Percentiles rank a stretch among this genome's conserved stretches.
Evolutionary conservation across 2,113 vertebrate species (phyloP).

Genomic region (Neoarius graeffei): DNA sequence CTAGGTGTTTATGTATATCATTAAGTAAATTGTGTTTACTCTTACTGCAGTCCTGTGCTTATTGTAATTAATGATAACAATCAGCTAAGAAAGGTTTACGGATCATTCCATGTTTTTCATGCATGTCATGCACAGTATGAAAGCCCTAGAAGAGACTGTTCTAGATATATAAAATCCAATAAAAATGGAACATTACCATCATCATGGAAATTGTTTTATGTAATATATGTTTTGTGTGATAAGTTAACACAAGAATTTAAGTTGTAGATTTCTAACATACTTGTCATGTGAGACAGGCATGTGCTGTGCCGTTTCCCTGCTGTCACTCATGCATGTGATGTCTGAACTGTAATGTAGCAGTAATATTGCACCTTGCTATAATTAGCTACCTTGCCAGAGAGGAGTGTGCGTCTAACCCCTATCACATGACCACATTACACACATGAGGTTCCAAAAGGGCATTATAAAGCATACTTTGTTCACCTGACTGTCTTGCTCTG

Average conservation of each 20-base stretch:
- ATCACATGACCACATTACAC: not conserved
- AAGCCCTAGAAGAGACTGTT: not conserved
- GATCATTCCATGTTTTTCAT: not conserved
- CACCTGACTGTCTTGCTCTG: not conserved
- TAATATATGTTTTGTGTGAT: not conserved
- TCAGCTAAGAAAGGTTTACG: not conserved
- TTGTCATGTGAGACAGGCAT: not conserved
- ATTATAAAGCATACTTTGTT: not conserved
- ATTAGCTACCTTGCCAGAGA: slow-evolving; percentile 31
- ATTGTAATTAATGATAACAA: not conserved
- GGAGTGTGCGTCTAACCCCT: not conserved
- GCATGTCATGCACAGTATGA: not conserved
- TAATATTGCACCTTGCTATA: slow-evolving; percentile 28
- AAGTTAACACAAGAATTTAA: not conserved
- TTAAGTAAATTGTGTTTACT: not conserved
- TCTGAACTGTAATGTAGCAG: slow-evolving; percentile 7
- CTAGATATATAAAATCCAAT: no score
- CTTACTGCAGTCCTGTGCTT: not conserved
- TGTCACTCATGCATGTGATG: not conserved
- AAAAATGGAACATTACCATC: not conserved
- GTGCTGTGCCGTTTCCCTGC: not conserved
- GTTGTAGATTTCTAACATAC: not conserved
- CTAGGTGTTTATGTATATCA: not conserved
- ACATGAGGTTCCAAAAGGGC: not conserved
- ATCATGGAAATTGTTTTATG: not conserved